Percentiles rank a stretch among this genome's conserved stretches.
Evolutionary conservation across 2,888 invertebrate genomes (phyloP).

Genomic region (Azorinus chamasolen): DNA sequence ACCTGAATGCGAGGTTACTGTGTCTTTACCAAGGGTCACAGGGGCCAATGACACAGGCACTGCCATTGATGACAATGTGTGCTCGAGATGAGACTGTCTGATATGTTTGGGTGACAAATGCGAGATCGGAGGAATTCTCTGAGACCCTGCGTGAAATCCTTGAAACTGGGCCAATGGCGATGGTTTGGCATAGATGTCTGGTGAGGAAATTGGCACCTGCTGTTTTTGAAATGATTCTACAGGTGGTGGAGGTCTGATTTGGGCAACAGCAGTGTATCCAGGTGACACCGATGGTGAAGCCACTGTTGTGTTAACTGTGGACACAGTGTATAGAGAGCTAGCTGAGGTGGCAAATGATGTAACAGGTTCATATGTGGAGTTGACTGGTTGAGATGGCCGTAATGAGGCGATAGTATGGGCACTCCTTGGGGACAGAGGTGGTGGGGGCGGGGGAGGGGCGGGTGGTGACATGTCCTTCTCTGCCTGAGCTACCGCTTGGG

Average conservation of each 20-base stretch:
- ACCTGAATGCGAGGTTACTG: constrained; percentile 7
- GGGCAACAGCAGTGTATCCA: constrained; percentile 40
- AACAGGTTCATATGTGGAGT: constrained; percentile 49
- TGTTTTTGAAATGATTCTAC: constrained; percentile 58
- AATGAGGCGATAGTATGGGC: constrained; percentile 50
- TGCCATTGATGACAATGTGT: constrained; percentile 58
- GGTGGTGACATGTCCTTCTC: constrained; percentile 55
- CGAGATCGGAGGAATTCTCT: constrained; percentile 63
- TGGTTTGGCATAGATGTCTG: constrained; percentile 53
- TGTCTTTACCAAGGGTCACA: constrained; percentile 22
- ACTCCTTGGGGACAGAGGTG: constrained; percentile 46
- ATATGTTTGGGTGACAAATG: constrained; percentile 66
- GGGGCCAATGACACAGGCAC: constrained; percentile 57
- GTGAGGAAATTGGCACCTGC: constrained; percentile 42
- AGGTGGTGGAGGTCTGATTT: constrained; percentile 33
- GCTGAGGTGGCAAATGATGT: constrained; percentile 52
- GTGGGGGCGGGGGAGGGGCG: constrained; percentile 32
- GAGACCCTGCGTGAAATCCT: constrained; percentile 34
- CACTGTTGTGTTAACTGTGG: constrained; percentile 56
- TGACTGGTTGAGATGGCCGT: constrained; percentile 22
- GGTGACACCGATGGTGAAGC: constrained; percentile 62
- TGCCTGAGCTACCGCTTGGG: constrained; percentile 10
- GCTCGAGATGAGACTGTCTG: constrained; percentile 61
- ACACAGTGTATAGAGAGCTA: constrained; percentile 54
- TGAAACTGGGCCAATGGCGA: constrained; percentile 47